A percentile compares a stretch with the other conserved stretches of the same genome.
Evolutionary conservation across 2,113 vertebrate genomes (phyloP).

Genomic region (Pollachius pollachius): DNA sequence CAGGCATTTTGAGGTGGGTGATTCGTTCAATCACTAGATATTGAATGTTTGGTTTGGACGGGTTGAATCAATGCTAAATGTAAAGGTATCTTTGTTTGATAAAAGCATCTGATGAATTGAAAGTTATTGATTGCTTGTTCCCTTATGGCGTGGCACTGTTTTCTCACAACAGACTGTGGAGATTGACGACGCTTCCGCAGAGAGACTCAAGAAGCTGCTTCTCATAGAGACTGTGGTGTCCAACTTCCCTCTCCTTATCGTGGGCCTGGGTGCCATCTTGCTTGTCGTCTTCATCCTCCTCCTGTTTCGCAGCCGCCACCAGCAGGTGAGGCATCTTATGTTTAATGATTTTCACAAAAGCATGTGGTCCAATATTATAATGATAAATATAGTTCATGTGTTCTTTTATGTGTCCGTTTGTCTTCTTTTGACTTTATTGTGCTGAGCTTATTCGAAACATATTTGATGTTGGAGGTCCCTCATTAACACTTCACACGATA

Average conservation of each 20-base stretch:
- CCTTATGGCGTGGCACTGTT: neutral
- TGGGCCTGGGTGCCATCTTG: constrained; percentile 65
- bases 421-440: neutral
- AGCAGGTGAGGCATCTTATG: constrained; percentile 56
- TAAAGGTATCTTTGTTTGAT: no score
- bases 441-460: neutral
- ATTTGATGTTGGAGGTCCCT: neutral
- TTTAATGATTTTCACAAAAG: neutral
- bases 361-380: neutral
- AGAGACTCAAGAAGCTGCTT: constrained; percentile 65
- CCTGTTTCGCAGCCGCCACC: constrained; percentile 31
- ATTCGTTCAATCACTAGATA: neutral
- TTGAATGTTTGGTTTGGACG: neutral
- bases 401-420: no score
- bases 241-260: constrained; percentile 67
- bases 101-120: no score
- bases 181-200: constrained; percentile 70
- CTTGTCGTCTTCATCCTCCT: constrained; percentile 61
- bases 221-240: constrained; percentile 57
- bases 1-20: neutral
- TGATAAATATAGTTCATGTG: neutral
- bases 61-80: no score
- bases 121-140: no score
- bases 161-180: constrained; percentile 63
- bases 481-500: neutral